Conservation (phyloP, 2,888 invertebrate genomes). For the Venustoraphidia nigricollis region DNA sequence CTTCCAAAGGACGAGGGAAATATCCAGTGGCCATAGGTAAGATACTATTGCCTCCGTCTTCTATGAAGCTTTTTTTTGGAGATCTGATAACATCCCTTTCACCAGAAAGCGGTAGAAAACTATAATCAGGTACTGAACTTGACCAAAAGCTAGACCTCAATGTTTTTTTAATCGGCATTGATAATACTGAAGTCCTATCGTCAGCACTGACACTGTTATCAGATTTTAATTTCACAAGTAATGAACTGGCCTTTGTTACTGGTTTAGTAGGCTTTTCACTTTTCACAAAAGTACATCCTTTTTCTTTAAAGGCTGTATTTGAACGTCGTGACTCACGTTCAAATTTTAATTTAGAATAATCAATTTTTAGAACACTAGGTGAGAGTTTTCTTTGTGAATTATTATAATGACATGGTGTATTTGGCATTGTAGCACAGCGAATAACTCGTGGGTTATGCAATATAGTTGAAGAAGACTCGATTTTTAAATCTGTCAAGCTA, state of each 20-base stretch:
- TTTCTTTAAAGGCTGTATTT: too few species aligned
- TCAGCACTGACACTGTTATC: too few species aligned
- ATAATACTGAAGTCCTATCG: too few species aligned
- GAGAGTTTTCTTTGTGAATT: conserved; percentile 13
- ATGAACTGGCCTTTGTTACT: conserved; percentile 10
- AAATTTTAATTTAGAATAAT: conserved; percentile 17
- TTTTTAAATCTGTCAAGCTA: conserved; percentile 26
- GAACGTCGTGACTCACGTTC: too few species aligned
- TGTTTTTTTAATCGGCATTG: conserved; percentile 3
- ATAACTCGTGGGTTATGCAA: conserved; percentile 5
- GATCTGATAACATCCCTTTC: conserved; percentile 30
- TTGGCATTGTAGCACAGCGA: conserved; percentile 20
- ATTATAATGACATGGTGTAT: conserved; percentile 19
- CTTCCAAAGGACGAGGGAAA: conserved; percentile 44
- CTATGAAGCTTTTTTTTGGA: conserved; percentile 39
- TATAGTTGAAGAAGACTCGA: conserved; percentile 7
- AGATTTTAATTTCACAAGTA: conserved; percentile 11
- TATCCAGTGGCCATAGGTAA: conserved; percentile 39
- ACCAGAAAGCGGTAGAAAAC: conserved; percentile 22
- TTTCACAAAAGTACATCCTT: too few species aligned
- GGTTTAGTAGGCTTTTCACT: too few species aligned
- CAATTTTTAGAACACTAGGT: conserved; percentile 22
- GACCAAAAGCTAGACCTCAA: neutral
- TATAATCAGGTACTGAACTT: conserved; percentile 22
- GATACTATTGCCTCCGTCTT: conserved; percentile 39